A percentile compares a stretch with the other conserved stretches of the same genome.
Evolutionary conservation across 2,113 vertebrate genomes (phyloP).

Genomic region (Danionella cerebrum): DNA sequence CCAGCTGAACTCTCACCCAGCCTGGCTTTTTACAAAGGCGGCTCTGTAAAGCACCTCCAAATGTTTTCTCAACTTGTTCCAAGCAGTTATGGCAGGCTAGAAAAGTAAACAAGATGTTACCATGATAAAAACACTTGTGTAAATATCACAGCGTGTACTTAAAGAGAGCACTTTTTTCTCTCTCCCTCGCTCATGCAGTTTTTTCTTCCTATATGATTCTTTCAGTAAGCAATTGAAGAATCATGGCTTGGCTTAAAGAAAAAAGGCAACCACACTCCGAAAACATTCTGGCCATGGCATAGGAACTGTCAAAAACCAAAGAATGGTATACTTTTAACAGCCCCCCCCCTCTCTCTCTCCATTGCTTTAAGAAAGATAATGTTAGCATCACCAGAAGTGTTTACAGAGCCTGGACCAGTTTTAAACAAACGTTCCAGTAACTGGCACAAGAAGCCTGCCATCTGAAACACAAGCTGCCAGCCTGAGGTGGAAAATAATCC

Average conservation of each 20-base stretch:
- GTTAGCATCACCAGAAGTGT: constrained; percentile 21
- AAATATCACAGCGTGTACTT: constrained; percentile 90
- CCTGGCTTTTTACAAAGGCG: constrained; percentile 85
- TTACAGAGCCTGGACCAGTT: constrained; percentile 15
- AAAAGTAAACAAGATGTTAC: constrained; percentile 99
- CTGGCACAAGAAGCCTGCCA: background rate
- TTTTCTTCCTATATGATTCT: constrained; percentile 58
- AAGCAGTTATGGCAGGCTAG: constrained; percentile 97
- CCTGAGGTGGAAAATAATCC: background rate
- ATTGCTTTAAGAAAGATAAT: constrained; percentile 23
- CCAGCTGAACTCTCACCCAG: constrained; percentile 75
- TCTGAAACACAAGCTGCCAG: background rate
- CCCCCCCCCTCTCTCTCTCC: constrained; percentile 6
- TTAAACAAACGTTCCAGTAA: constrained; percentile 27
- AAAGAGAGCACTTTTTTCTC: constrained; percentile 40
- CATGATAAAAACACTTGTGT: constrained; percentile 99
- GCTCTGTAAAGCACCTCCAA: constrained; percentile 91
- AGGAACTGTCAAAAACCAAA: background rate
- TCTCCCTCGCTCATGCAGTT: constrained; percentile 34
- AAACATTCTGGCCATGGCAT: constrained; percentile 19
- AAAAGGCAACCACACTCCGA: constrained; percentile 53
- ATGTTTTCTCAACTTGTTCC: constrained; percentile 99
- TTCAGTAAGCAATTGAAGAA: constrained; percentile 69
- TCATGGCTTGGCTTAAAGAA: constrained; percentile 49
- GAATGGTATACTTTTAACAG: background rate